Evolutionary conservation across 2,113 vertebrate genomes (phyloP), one percentile per base, ranked within the genome.

Genomic region (Donacobius atricapilla): DNA sequence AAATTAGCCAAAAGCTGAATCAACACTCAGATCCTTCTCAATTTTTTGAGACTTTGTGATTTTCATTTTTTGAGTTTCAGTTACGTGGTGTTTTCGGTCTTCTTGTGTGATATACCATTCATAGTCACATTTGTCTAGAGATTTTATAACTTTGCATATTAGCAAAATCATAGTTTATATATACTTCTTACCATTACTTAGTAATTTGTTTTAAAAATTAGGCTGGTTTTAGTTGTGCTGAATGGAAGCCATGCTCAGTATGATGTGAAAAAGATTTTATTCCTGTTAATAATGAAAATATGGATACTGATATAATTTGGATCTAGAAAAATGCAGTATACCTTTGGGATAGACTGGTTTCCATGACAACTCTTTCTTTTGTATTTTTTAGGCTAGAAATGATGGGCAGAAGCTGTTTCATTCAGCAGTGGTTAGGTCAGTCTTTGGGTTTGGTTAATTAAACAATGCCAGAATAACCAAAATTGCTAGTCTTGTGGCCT

Each of bases 271-370:
- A 60, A 92, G 66, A 69, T 35, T 79, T 77, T 64, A n/a, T 57
- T 58, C 60, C 21, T 45, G 39, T 57, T 90, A 24, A 56, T 90
- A 92, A 73, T 77, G 58, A 80, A 93, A 94, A 87, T 93, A 63
- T 33, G 71, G 77, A 87, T 69, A 83, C 56, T 69, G 58, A 72
- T 92, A 70, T 91, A 96, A 96, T 97, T 95, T 93, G 53, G 90
- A 93, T 91, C 79, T 90, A 69, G 84, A 76, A 93, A 95, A 97
- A 93, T 79, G 54, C 78, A 83, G 75, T 76, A 58, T 97, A 96
- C 91, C 96, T 97, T 95, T 87, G 96, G 97, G 94, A 94, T 92
- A 83, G 90, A 56, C 94, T 96, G 70, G 97, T 98, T 98, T 97
- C 96, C 94, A 95, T 96, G 96, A 77, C 96, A 98, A 96, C 96